A percentile compares a stretch with the other conserved stretches of the same genome.
Conservation (phyloP, 1,140 invertebrate genomes). For the Drosophila burlai region DNA sequence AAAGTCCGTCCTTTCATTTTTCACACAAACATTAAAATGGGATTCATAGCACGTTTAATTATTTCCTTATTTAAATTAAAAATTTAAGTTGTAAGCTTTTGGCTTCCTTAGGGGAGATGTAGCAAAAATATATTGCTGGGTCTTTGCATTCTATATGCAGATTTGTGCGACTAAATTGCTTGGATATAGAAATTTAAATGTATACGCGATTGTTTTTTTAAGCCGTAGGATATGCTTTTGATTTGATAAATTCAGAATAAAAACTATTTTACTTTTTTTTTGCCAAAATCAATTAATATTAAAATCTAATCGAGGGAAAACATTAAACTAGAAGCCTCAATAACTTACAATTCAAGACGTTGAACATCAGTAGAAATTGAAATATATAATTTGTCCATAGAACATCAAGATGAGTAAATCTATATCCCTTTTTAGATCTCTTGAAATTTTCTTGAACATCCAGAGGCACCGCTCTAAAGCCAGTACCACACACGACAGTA, state of each 20-base stretch:
- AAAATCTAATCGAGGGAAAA: not conserved
- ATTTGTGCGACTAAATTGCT: not conserved
- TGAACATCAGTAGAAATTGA: not conserved
- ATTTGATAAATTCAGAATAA: not conserved
- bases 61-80: not conserved
- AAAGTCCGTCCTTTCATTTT: not conserved
- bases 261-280: not conserved
- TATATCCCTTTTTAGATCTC: not conserved
- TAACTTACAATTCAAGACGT: not conserved
- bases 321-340: not conserved
- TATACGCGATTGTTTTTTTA: not conserved
- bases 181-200: not conserved
- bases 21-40: not conserved
- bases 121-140: not conserved
- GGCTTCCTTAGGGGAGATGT: not conserved
- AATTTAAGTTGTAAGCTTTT: not conserved
- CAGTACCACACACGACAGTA: no score
- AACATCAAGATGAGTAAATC: not conserved
- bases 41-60: slow-evolving; percentile 1
- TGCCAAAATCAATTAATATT: not conserved
- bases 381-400: not conserved
- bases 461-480: not conserved
- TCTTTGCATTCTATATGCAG: not conserved
- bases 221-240: not conserved
- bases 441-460: not conserved